Conservation (phyloP, 2,888 invertebrate species). For the Tuberolachnus salignus region DNA sequence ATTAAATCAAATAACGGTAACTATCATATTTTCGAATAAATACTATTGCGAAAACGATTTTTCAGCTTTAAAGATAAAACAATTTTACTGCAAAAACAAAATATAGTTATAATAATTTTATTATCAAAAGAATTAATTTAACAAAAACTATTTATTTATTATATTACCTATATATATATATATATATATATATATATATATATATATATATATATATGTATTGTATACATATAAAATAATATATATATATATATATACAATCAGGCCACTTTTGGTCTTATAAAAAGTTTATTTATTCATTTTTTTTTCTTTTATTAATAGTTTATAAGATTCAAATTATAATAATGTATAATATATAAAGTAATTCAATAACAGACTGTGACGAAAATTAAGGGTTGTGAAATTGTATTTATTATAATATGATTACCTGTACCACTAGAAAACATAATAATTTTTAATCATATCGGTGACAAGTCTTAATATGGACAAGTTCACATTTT, state of each 20-base stretch:
- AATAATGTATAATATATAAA: constrained; percentile 31
- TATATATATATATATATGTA: background rate
- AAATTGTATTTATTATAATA: constrained; percentile 50
- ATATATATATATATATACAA: constrained; percentile 3
- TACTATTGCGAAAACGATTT: background rate
- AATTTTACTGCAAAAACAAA: constrained; percentile 1
- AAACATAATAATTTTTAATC: constrained; percentile 40
- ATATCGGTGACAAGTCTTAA: constrained; percentile 34
- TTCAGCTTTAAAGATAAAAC: background rate
- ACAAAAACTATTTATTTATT: constrained; percentile 1
- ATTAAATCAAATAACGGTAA: background rate
- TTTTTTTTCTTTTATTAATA: constrained; percentile 16
- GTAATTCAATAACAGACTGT: constrained; percentile 50
- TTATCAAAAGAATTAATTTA: background rate
- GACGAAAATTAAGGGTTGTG: constrained; percentile 55
- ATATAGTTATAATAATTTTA: background rate
- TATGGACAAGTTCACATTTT: background rate
- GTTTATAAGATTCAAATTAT: constrained; percentile 39
- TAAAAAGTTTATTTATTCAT: background rate
- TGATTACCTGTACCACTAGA: constrained; percentile 2
- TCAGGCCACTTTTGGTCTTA: constrained; percentile 24
- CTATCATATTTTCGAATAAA: background rate
- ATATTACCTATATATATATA: too few species aligned
- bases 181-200: too few species aligned
- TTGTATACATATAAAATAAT: too few species aligned